phyloP scores from a whole-genome alignment of 2,113 vertebrate genomes.

The Percina caprodes region DNA sequence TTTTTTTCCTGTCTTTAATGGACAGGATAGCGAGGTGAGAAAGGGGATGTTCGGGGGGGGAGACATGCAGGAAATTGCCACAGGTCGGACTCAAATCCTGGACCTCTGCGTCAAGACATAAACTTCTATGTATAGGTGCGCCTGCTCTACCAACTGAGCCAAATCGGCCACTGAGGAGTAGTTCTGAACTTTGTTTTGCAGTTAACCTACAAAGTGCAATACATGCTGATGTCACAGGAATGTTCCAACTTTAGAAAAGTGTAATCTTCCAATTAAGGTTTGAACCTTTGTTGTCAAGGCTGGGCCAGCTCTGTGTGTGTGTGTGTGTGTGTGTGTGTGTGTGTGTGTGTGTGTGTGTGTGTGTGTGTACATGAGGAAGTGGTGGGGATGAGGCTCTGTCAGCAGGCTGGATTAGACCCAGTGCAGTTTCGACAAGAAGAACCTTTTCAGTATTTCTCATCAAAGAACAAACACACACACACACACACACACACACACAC shows the following conservation, averaged over 20 bases:
- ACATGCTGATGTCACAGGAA: constrained; percentile 55
- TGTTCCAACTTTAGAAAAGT: constrained; percentile 64
- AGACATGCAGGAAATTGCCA: no score
- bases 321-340: constrained; percentile 39
- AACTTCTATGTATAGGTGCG: no score
- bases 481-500: constrained; percentile 19
- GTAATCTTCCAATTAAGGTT: constrained; percentile 66
- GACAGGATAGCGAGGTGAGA: no score
- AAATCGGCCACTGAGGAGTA: not conserved
- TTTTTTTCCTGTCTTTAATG: no score
- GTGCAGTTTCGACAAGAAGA: constrained; percentile 63
- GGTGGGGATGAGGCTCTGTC: constrained; percentile 74
- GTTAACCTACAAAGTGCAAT: constrained; percentile 40
- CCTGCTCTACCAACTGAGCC: no score
- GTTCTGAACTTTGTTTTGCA: constrained; percentile 6
- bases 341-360: constrained; percentile 35
- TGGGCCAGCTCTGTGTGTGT: constrained; percentile 56
- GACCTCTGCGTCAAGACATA: no score
- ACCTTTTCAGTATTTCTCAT: constrained; percentile 70
- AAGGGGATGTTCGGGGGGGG: no score
- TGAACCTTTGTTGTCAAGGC: constrained; percentile 63
- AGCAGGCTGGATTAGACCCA: constrained; percentile 74
- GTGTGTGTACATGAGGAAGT: constrained; percentile 58
- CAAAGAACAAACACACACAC: constrained; percentile 61
- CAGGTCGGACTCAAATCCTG: no score